Conservation (phyloP, 2,888 invertebrate species). For the Cosmia pyralina region DNA sequence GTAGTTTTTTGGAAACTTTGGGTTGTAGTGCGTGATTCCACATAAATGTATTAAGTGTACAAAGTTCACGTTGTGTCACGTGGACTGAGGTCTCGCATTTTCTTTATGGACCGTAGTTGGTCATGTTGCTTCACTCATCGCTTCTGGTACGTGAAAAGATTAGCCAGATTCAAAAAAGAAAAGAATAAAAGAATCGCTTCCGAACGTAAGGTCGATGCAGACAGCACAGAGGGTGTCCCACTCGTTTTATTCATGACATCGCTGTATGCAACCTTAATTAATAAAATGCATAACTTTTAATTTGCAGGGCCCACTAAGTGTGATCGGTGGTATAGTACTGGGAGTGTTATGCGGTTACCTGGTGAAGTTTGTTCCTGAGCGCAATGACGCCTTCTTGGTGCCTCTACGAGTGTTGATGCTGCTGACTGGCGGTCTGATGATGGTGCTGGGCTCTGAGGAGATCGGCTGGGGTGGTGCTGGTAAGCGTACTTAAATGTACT, state of each 20-base stretch:
- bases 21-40: background rate
- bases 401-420: slow-evolving; percentile 95
- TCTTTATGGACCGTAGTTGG: background rate
- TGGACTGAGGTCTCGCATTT: background rate
- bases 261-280: background rate
- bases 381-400: slow-evolving; percentile 94
- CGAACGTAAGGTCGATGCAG: background rate
- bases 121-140: background rate
- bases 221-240: background rate
- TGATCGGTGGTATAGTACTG: slow-evolving; percentile 94
- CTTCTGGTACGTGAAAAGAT: background rate
- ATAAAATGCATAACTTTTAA: background rate
- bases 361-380: slow-evolving; percentile 95
- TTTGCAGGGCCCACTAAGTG: slow-evolving; percentile 93
- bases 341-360: slow-evolving; percentile 95
- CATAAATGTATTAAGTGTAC: background rate
- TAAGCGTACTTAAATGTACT: slow-evolving; percentile 65
- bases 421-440: slow-evolving; percentile 94
- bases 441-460: slow-evolving; percentile 96
- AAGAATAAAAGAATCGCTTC: background rate
- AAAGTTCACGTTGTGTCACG: background rate
- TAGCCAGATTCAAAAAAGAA: background rate
- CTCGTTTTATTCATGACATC: background rate
- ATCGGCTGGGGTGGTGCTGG: slow-evolving; percentile 93
- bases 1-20: background rate